A percentile compares a stretch with the other conserved stretches of the same genome.
Evolutionary conservation across 2,888 invertebrate genomes (phyloP).

Genomic region (Pinctada fucata): DNA sequence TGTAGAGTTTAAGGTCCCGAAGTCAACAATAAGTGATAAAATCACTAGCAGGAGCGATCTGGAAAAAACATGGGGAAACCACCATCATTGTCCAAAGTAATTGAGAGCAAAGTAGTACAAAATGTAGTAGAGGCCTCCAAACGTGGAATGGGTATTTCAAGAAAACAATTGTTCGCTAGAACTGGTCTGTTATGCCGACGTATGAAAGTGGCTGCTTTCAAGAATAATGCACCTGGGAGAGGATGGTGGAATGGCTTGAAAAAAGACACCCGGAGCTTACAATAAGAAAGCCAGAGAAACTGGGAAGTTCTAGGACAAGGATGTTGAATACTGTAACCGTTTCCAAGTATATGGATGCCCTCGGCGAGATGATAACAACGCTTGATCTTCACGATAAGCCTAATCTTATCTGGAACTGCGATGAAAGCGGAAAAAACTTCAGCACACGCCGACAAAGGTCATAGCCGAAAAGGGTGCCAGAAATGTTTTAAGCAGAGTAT

Average conservation of each 20-base stretch:
- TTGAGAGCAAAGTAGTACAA: constrained; percentile 26
- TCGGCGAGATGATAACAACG: not conserved
- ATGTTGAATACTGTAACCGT: constrained; percentile 9
- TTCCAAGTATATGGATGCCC: not conserved
- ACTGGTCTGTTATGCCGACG: constrained; percentile 11
- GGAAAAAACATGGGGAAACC: constrained; percentile 10
- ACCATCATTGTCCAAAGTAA: constrained; percentile 14
- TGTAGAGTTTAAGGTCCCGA: constrained; percentile 19
- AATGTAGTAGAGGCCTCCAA: constrained; percentile 29
- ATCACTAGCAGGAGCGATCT: constrained; percentile 2
- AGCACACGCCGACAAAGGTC: constrained; percentile 5
- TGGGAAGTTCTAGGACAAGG: constrained; percentile 14
- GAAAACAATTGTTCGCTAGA: constrained; percentile 19
- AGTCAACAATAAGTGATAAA: constrained; percentile 29
- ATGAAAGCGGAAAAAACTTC: constrained; percentile 15
- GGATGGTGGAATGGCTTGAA: constrained; percentile 16
- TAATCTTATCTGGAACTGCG: constrained; percentile 9
- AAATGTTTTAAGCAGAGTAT: constrained; percentile 10
- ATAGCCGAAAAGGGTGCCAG: constrained; percentile 9
- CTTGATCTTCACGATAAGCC: constrained; percentile 13
- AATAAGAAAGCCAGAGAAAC: constrained; percentile 26
- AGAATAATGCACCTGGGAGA: constrained; percentile 12
- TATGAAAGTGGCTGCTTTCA: constrained; percentile 12
- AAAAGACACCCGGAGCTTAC: constrained; percentile 15
- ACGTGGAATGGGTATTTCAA: constrained; percentile 31